Evolutionary conservation across 2,888 invertebrate genomes (phyloP), one percentile per base, ranked within the genome.

Genomic region (Sericinus montela): DNA sequence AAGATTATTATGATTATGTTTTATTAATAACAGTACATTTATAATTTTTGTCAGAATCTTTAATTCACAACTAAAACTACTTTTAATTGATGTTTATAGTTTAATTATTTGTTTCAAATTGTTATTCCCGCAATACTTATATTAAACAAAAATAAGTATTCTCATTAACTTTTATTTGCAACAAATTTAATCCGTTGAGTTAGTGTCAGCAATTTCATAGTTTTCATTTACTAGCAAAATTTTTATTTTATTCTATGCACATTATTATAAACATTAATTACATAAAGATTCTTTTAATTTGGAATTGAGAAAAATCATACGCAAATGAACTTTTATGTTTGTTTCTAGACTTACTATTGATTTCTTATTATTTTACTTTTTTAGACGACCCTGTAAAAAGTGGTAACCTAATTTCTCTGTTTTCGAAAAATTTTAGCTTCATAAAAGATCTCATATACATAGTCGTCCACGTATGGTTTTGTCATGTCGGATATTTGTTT

Each of bases 391-490:
- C 75, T 71, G 69, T 75, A 63, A 76, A 81, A 85, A 84, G 85
- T 86, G 85, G 85, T 86, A 84, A 76, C 69, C 67, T 86, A 86
- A 85, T 84, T 84, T 86, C 85, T 86, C 85, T 75, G 62, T 72
- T 72, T 69, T 69, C 61, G 67, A 62, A 67, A 64, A 59, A 29
- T 44, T 55, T n/a, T 57, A 58, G 55, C 53, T 58, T 51, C 34
- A 52, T 34, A 51, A 44, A 42, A 45, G 11, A 11, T 1, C 23
- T 37, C 54, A 50, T 59, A 61, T 47, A 39, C 57, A 41, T 53
- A 34, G 35, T 28, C 10, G 11, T 54, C 39, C 29, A 42, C 39
- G 44, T 40, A 51, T 54, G 59, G 64, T 58, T 54, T 60, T 60
- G 59, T 56, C 52, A 57, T 56, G 38, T 53, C 38, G 48, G 50